These are phyloP conservation scores for Megalops cyprinoides DNA, from an alignment of 2,797 vertebrate genomes.

Conservation along the genomic window DNA sequence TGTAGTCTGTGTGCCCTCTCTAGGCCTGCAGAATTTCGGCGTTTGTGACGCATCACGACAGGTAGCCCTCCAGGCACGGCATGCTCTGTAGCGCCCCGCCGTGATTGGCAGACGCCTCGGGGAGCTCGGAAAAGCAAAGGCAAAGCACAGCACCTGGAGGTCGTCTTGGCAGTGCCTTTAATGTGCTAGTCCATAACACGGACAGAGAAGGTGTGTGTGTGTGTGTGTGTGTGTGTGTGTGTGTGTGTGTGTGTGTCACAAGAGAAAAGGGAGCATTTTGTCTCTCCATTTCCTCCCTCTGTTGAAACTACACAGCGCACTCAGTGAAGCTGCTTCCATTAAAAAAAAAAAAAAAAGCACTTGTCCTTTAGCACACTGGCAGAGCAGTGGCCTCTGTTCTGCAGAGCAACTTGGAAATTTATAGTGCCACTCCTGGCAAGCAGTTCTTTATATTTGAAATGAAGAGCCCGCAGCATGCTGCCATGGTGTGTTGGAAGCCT, in stretches of 20 bases:
- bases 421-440: background rate
- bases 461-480: background rate
- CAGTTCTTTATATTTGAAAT: background rate
- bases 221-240: no score
- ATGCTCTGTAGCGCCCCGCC: background rate
- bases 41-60: background rate
- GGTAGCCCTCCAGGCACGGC: background rate
- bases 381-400: background rate
- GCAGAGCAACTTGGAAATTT: background rate
- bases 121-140: no score
- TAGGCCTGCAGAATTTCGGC: background rate
- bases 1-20: no score
- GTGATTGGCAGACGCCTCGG: background rate
- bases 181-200: background rate
- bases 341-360: background rate
- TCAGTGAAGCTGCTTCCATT: background rate
- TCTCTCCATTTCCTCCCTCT: background rate
- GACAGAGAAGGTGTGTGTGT: no score
- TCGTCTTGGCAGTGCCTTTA: background rate
- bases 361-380: background rate
- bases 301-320: background rate
- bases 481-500: no score
- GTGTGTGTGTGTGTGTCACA: background rate
- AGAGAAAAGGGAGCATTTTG: slow-evolving; percentile 3
- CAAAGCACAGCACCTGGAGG: background rate